Evolutionary conservation across 35 echinoderm and acorn worm genomes (phyloP).

Genomic region (Strongylocentrotus purpuratus): DNA sequence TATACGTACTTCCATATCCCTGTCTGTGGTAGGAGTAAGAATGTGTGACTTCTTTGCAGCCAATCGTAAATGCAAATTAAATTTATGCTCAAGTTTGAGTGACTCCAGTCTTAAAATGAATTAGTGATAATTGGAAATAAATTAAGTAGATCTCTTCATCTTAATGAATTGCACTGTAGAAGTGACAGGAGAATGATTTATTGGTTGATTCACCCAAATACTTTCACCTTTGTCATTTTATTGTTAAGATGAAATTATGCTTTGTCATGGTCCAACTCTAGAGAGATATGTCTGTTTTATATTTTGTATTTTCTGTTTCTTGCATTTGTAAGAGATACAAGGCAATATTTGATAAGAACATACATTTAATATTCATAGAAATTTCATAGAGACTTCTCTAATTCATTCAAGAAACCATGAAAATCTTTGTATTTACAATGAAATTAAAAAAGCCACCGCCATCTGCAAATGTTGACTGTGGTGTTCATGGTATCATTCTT

Average conservation of each 20-base stretch:
- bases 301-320: not conserved
- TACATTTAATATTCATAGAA: too few species aligned
- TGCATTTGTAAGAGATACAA: not conserved
- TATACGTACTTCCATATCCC: not conserved
- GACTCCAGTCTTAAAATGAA: not conserved
- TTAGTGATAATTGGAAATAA: not conserved
- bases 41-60: not conserved
- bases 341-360: not conserved
- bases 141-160: not conserved
- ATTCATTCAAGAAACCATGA: too few species aligned
- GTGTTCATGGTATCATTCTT: not conserved
- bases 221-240: not conserved
- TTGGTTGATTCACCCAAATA: not conserved
- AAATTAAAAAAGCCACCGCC: not conserved
- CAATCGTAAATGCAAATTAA: not conserved
- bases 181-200: not conserved
- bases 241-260: not conserved
- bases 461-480: not conserved
- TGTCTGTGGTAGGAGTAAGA: not conserved
- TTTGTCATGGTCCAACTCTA: not conserved
- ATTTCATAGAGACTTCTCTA: too few species aligned
- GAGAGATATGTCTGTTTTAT: not conserved
- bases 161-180: not conserved
- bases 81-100: not conserved
- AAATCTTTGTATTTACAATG: too few species aligned